Evolutionary conservation across 2,113 vertebrate genomes (phyloP).

Genomic region (Falco punctatus): DNA sequence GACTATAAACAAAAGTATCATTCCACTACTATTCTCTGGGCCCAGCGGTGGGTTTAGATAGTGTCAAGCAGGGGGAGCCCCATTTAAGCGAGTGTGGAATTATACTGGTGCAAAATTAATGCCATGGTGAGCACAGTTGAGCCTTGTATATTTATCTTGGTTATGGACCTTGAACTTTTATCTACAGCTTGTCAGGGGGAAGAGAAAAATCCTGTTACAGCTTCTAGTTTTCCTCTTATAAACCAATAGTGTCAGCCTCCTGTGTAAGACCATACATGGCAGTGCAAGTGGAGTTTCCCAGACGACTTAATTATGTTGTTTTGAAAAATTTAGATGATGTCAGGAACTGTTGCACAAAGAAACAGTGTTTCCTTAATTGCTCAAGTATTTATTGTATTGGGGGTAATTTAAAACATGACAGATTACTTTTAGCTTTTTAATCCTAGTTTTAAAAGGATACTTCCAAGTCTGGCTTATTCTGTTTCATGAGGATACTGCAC

Average conservation of each 20-base stretch:
- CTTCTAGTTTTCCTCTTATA: not conserved
- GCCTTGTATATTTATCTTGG: not conserved
- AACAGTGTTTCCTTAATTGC: not conserved
- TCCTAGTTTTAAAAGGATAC: not conserved
- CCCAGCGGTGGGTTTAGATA: not conserved
- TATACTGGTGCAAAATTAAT: not conserved
- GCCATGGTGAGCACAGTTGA: not conserved
- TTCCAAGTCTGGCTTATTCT: not conserved
- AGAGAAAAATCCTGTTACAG: not conserved
- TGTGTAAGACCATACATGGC: not conserved
- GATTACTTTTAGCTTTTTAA: not conserved
- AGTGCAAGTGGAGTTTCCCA: constrained; percentile 22
- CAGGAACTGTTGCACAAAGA: not conserved
- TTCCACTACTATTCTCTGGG: not conserved
- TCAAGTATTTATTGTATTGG: constrained; percentile 18
- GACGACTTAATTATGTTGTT: not conserved
- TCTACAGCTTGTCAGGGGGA: not conserved
- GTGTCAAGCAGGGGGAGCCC: not conserved
- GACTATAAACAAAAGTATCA: not conserved
- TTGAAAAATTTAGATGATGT: constrained; percentile 21
- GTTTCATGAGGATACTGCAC: not conserved
- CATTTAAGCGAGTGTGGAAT: not conserved
- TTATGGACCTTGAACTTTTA: not conserved
- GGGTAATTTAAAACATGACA: not conserved
- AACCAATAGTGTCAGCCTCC: not conserved